These are phyloP conservation scores for Teleogryllus occipitalis DNA, from an alignment of 1,140 invertebrate genomes.

Conservation along the genomic window DNA sequence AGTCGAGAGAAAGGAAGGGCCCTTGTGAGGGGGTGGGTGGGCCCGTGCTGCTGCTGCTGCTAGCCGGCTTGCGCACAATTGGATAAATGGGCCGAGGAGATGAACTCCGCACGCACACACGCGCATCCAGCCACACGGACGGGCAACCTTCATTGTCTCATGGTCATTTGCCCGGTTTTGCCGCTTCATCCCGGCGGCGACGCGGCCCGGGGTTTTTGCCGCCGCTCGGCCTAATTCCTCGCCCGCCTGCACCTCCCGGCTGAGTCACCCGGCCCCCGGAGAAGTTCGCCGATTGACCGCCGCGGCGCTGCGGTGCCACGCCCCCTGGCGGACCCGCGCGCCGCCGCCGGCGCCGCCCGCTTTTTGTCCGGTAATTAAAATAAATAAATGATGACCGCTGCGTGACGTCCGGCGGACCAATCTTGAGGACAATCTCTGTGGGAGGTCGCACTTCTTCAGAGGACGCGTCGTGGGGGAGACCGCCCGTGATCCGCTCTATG, in stretches of 20 bases:
- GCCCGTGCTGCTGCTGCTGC: no score
- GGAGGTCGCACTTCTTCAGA: background rate
- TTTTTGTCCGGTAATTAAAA: background rate
- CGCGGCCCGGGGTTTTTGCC: background rate
- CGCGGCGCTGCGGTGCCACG: background rate
- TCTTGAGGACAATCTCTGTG: slow-evolving; percentile 3
- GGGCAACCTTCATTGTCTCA: background rate
- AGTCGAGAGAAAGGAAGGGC: background rate
- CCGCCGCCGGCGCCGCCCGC: no score
- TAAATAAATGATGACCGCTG: background rate
- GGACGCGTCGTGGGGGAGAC: background rate
- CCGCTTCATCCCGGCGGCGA: background rate
- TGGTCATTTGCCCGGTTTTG: background rate
- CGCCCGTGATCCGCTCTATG: background rate
- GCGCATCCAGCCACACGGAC: background rate
- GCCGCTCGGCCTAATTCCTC: background rate
- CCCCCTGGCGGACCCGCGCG: background rate
- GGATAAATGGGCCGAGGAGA: background rate
- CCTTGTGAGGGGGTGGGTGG: background rate
- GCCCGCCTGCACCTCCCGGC: background rate
- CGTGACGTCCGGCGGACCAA: background rate
- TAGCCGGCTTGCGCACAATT: background rate
- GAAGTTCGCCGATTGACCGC: background rate
- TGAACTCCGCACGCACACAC: background rate
- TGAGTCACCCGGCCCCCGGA: background rate